Percentiles rank a stretch among this genome's conserved stretches.
These are phyloP conservation scores for Zoanthus sociatus DNA, from an alignment of 92 coral and sea anemone genomes.

Conservation along the genomic window DNA sequence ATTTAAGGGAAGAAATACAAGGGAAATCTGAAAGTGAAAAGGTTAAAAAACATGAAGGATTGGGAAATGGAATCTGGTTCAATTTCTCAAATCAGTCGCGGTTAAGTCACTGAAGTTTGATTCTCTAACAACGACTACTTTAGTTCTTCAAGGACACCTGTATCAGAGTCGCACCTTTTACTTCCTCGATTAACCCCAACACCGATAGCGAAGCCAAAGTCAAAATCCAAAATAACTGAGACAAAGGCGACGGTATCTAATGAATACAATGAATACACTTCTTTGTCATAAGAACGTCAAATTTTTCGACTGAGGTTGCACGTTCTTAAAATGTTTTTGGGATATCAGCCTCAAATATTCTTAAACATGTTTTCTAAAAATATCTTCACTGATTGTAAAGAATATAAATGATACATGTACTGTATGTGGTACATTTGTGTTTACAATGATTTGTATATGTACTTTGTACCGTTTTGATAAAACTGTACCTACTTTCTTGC, in stretches of 20 bases:
- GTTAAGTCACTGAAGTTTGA: slow-evolving; percentile 10
- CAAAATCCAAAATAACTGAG: not conserved
- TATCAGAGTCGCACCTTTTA: not conserved
- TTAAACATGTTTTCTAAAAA: no score
- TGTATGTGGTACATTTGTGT: no score
- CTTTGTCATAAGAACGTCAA: no score
- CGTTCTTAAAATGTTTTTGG: no score
- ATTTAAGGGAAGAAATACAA: slow-evolving; percentile 25
- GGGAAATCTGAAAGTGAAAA: slow-evolving; percentile 25
- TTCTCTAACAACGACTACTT: not conserved
- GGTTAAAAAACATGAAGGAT: slow-evolving; percentile 10
- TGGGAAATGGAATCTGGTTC: not conserved
- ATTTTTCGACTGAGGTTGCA: no score
- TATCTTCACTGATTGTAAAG: no score
- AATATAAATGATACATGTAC: no score
- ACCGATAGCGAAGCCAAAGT: slow-evolving; percentile 13
- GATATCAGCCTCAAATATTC: no score
- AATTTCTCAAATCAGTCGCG: slow-evolving; percentile 8
- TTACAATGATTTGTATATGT: no score
- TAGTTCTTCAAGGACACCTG: slow-evolving; percentile 1
- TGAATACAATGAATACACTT: no score
- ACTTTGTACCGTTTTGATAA: no score
- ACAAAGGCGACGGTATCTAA: not conserved
- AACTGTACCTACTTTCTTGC: no score
- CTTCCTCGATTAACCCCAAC: slow-evolving; percentile 28